Evolutionary conservation across 2,888 invertebrate genomes (phyloP), one percentile per base, ranked within the genome.

Genomic region (Cephus sareptanus): DNA sequence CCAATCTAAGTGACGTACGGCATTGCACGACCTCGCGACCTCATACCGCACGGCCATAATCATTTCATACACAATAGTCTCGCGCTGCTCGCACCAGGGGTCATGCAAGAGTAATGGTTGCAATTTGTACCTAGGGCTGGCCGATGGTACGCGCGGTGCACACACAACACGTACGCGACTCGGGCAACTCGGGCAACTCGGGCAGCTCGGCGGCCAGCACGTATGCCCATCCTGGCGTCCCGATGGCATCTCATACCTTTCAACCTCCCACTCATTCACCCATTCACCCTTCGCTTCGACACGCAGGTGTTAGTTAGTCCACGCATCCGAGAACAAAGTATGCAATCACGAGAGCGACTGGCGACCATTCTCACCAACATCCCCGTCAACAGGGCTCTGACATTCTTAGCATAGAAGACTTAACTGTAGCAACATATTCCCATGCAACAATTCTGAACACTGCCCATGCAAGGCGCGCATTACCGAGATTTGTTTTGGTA

Each of bases 1-100:
- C 88, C 88, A 90, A 89, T 90, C 88, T 87, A 88, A 89, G 88
- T 90, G 90, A 90, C 89, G 89, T 86, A 89, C 89, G 87, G 88
- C 87, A 83, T 85, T 85, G 83, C 82, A 80, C 82, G 87, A 86
- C 86, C 89, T 85, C 88, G 88, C 89, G 87, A 87, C 87, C 88
- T 87, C 89, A 86, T 85, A 87, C 87, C 87, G 86, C 85, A 85
- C 85, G 82, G 86, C 88, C 87, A 89, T 89, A 89, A 90, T 90
- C 90, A 90, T 90, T 89, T 89, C 88, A 88, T 89, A 88, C 87
- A 89, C 89, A 89, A 89, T 90, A 87, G 89, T 88, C 85, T 84
- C 83, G 83, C 84, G 81, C 80, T 74, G 74, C 82, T 79, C 82
- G 80, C 81, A 81, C 78, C 81, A 76, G 79, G 82, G 85, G 84